These are phyloP conservation scores for Thunnus maccoyii DNA, from an alignment of 2,113 vertebrate genomes.

Conservation along the genomic window DNA sequence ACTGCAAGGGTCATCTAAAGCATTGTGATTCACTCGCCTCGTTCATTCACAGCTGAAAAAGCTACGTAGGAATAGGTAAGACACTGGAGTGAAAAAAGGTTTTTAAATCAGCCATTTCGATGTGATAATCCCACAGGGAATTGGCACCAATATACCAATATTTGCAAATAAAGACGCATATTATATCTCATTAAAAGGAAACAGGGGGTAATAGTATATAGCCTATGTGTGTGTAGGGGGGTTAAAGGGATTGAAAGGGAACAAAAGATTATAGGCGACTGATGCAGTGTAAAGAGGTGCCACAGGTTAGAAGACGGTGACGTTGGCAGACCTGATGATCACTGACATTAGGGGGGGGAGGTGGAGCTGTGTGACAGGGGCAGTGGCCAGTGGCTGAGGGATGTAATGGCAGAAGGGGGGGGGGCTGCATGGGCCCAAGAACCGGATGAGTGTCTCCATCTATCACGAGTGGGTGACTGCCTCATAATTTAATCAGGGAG, in stretches of 20 bases:
- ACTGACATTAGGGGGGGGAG: conserved; percentile 7
- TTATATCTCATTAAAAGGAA: too few species aligned
- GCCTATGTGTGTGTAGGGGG: not conserved
- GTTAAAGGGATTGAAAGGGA: too few species aligned
- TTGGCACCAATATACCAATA: too few species aligned
- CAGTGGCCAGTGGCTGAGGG: not conserved
- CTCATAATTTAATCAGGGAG: conserved; percentile 74
- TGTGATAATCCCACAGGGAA: not conserved
- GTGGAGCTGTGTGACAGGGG: conserved; percentile 43
- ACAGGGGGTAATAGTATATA: too few species aligned
- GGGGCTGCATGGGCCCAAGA: conserved; percentile 25
- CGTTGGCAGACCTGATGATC: not conserved
- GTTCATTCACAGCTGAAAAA: not conserved
- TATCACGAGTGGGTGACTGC: conserved; percentile 64
- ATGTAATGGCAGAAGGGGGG: conserved; percentile 26
- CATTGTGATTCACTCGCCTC: conserved; percentile 8
- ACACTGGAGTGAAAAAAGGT: not conserved
- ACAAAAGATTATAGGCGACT: not conserved
- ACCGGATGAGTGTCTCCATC: conserved; percentile 57
- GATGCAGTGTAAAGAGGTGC: not conserved
- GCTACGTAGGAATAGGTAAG: not conserved
- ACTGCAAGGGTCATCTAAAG: conserved; percentile 8
- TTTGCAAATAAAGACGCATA: not conserved
- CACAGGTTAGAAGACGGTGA: conserved; percentile 48
- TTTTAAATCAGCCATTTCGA: not conserved